phyloP scores from a whole-genome alignment of 2,113 vertebrate species.

The Camarhynchus parvulus region DNA sequence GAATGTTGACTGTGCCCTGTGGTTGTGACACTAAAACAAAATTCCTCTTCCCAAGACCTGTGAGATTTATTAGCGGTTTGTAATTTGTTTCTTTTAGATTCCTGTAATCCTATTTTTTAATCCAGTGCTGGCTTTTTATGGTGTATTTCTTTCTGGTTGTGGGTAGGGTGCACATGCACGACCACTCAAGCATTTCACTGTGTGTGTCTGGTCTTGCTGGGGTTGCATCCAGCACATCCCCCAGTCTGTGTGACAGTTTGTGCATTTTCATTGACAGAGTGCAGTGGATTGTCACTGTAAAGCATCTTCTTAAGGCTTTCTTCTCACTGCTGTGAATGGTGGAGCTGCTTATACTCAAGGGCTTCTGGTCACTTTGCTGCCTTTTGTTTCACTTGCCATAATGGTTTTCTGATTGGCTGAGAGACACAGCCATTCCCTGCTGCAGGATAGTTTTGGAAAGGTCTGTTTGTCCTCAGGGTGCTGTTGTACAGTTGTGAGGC shows the following conservation, averaged over 20 bases:
- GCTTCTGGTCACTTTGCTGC: neutral
- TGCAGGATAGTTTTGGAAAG: neutral
- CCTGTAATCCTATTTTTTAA: neutral
- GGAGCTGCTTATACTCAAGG: neutral
- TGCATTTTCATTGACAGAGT: neutral
- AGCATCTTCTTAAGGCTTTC: neutral
- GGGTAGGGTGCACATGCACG: neutral
- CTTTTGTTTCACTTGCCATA: neutral
- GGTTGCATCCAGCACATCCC: neutral
- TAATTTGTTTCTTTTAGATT: neutral
- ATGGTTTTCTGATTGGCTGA: neutral
- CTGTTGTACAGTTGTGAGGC: neutral
- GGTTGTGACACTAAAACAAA: neutral
- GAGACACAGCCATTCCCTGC: neutral
- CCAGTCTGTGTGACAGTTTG: neutral
- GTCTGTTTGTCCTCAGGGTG: neutral
- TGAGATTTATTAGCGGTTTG: neutral
- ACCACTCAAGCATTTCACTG: neutral
- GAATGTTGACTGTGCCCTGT: neutral
- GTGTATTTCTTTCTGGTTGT: neutral
- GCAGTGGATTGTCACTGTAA: neutral
- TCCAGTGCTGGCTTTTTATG: neutral
- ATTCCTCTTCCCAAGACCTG: neutral
- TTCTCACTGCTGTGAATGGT: neutral
- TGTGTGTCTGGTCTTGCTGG: neutral